Evolutionary conservation across 2,888 invertebrate genomes (phyloP).

Genomic region (Plusia festucae): DNA sequence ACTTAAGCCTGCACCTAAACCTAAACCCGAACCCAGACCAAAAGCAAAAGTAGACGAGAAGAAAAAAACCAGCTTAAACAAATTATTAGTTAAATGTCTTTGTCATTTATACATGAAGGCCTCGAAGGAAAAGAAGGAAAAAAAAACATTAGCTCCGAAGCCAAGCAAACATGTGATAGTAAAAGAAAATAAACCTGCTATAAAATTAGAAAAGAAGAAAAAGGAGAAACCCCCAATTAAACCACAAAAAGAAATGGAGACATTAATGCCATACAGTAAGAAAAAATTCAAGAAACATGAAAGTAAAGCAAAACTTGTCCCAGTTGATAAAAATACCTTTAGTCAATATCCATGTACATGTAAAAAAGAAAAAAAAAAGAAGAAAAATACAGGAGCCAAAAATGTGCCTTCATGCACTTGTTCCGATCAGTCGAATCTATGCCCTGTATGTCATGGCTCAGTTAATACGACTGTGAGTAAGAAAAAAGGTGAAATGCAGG

Average conservation of each 20-base stretch:
- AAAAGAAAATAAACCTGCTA: not conserved
- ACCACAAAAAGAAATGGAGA: slow-evolving; percentile 22
- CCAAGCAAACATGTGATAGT: slow-evolving; percentile 13
- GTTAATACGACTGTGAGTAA: not conserved
- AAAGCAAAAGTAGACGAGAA: not conserved
- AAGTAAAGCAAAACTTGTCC: slow-evolving; percentile 15
- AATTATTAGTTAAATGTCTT: slow-evolving; percentile 18
- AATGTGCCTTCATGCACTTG: not conserved
- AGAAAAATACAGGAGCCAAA: not conserved
- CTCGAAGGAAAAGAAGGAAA: not conserved
- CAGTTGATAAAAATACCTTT: not conserved
- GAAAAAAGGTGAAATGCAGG: not conserved
- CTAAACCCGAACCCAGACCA: no score
- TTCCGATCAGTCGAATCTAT: not conserved
- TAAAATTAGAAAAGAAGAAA: slow-evolving; percentile 2
- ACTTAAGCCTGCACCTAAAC: no score
- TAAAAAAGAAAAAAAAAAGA: not conserved
- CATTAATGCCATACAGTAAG: slow-evolving; percentile 47
- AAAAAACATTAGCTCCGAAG: slow-evolving; percentile 19
- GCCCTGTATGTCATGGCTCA: not conserved
- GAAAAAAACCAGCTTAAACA: not conserved
- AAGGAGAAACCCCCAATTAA: not conserved
- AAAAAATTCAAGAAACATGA: slow-evolving; percentile 29
- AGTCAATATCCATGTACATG: slow-evolving; percentile 8
- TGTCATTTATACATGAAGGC: slow-evolving; percentile 6